These are phyloP conservation scores for Apodemia duryi DNA, from an alignment of 2,888 invertebrate genomes.

Conservation along the genomic window DNA sequence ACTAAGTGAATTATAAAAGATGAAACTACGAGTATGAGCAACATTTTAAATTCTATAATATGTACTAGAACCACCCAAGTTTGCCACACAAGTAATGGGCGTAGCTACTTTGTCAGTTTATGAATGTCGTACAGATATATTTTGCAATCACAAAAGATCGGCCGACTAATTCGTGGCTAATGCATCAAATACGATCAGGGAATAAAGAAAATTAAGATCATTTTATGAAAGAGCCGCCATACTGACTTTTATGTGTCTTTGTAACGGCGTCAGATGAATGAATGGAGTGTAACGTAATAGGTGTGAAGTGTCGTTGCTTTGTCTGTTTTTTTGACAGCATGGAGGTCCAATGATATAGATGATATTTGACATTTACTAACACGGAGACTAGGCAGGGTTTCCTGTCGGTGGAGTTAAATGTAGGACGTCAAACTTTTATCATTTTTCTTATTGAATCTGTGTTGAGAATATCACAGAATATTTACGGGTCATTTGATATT, in stretches of 20 bases:
- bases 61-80: constrained; percentile 59
- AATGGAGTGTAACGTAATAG: constrained; percentile 73
- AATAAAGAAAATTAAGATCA: constrained; percentile 46
- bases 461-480: too few species aligned
- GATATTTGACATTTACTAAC: constrained; percentile 39
- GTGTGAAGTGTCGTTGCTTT: constrained; percentile 73
- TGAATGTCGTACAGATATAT: constrained; percentile 55
- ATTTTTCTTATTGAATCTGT: too few species aligned
- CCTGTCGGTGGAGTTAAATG: background rate
- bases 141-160: constrained; percentile 50
- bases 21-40: background rate
- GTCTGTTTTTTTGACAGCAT: constrained; percentile 47
- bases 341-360: constrained; percentile 46
- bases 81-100: constrained; percentile 70
- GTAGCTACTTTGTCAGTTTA: constrained; percentile 67
- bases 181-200: constrained; percentile 62
- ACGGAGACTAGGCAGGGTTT: constrained; percentile 19
- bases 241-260: constrained; percentile 74
- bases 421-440: background rate
- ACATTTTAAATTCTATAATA: background rate
- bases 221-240: constrained; percentile 50
- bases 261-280: constrained; percentile 68
- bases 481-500: too few species aligned
- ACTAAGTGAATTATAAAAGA: background rate
- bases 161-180: constrained; percentile 74